phyloP scores from a whole-genome alignment of 2,113 vertebrate genomes.

The Meles meles region DNA sequence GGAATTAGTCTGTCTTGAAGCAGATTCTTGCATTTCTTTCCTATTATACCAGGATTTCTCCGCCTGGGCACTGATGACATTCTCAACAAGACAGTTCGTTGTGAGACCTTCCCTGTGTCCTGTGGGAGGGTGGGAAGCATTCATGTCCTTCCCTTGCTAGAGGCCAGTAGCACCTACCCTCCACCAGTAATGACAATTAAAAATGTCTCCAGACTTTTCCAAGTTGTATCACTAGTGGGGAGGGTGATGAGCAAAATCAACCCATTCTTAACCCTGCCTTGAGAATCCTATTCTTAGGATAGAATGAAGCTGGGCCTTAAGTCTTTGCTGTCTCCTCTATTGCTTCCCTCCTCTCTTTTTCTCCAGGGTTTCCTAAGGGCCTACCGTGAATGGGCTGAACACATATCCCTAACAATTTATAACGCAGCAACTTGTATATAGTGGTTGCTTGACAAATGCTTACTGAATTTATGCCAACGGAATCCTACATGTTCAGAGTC shows the following conservation, averaged over 20 bases:
- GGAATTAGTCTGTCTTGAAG: not conserved
- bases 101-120: accelerated
- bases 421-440: not conserved
- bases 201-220: not conserved
- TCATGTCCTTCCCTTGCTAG: not conserved
- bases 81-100: not conserved
- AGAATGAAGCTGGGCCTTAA: not conserved
- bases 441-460: not conserved
- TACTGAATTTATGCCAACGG: not conserved
- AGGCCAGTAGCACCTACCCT: not conserved
- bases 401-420: not conserved
- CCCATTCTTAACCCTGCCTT: not conserved
- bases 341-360: not conserved
- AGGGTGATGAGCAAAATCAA: not conserved
- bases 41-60: not conserved
- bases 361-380: not conserved
- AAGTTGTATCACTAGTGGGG: not conserved
- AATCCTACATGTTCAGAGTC: not conserved
- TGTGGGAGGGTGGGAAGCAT: not conserved
- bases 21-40: not conserved
- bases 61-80: not conserved
- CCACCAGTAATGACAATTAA: not conserved
- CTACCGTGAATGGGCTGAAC: accelerated
- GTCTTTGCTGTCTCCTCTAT: too few relatives aligned
- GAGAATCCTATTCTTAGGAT: not conserved